Evolutionary conservation across 2,888 invertebrate genomes (phyloP), one percentile per base, ranked within the genome.

Genomic region (Opisthograptis luteolata): DNA sequence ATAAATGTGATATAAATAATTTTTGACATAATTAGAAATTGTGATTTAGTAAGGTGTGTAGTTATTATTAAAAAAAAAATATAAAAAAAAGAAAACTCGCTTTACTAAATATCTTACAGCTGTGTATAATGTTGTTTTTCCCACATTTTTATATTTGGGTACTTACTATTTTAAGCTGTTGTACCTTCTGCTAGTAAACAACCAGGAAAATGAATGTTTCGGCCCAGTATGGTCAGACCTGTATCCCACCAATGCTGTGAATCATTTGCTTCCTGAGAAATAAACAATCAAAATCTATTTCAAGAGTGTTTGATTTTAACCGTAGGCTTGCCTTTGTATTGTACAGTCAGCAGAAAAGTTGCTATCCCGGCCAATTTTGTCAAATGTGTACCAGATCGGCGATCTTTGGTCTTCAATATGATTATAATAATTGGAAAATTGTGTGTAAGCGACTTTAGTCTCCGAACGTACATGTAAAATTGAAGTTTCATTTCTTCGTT

Each of bases 181-280:
- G 83, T 87, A 87, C 76, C 72, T 66, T 62, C 70, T 77, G 78
- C 79, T 84, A 83, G 79, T 83, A 70, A 76, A 72, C n/a, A 74
- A 68, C 79, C 82, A 85, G 87, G 87, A 80, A 79, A 71, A 68
- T 65, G 47, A 77, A 81, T 82, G 80, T 86, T 84, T 87, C 82
- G 84, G 82, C 87, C 84, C 84, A 81, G 82, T 84, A 77, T 87
- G 84, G 80, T 84, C 83, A 82, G 78, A 84, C 80, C 82, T 89
- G 84, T 89, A 87, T 81, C 88, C 90, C 89, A 90, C 90, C 90
- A 87, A 86, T 87, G 89, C 89, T 89, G 88, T 90, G 88, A 89
- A 88, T 84, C 89, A 84, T 90, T 89, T 87, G 88, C 89, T 90
- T 90, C 88, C 87, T 88, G 88, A 87, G 68, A 84, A 89, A 87